Conservation (phyloP, 2,797 vertebrate species). For the Sebastes hopkinsi region DNA sequence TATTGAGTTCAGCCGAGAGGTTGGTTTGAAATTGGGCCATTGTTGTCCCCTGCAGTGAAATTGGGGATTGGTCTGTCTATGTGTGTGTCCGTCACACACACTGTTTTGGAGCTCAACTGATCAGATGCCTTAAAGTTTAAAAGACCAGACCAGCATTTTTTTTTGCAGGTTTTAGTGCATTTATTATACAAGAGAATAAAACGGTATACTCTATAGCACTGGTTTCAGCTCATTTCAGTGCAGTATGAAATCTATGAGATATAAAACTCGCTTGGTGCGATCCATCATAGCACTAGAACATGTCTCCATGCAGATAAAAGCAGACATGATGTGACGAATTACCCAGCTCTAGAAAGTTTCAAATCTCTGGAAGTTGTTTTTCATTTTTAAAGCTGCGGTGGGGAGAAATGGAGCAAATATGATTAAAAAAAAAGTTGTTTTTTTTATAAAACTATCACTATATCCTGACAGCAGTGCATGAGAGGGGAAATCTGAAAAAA, state of each 20-base stretch:
- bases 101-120: not conserved
- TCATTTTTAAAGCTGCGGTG: not conserved
- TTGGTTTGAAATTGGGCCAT: slow-evolving; percentile 27
- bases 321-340: slow-evolving; percentile 9
- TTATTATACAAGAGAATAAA: not conserved
- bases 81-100: not conserved
- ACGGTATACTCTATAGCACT: not conserved
- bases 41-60: slow-evolving; percentile 10
- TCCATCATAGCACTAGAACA: not conserved
- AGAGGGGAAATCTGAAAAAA: too few species aligned
- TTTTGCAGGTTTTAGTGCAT: not conserved
- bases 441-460: too few species aligned
- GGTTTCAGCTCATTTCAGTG: not conserved
- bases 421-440: too few species aligned
- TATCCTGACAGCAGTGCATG: too few species aligned
- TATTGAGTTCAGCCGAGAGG: slow-evolving; percentile 42
- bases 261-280: not conserved
- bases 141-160: not conserved
- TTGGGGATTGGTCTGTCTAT: not conserved
- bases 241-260: slow-evolving; percentile 11
- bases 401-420: too few species aligned
- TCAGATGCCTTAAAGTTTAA: not conserved
- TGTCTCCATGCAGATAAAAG: slow-evolving; percentile 32
- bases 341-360: not conserved
- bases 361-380: slow-evolving; percentile 20